Evolutionary conservation across 2,888 invertebrate genomes (phyloP).

Genomic region (Nemapogon koenigi): DNA sequence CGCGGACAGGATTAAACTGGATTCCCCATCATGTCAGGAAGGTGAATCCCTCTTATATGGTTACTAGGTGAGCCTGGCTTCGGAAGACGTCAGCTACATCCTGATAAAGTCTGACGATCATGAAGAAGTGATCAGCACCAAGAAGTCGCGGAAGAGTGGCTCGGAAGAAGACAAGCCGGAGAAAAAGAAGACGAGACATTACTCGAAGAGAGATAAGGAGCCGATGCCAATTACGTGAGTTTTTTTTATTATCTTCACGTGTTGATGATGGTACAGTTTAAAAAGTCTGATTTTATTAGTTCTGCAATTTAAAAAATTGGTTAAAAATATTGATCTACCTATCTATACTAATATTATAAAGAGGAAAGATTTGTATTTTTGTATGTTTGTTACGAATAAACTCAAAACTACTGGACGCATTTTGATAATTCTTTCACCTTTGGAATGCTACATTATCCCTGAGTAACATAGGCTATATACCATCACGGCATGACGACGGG

Average conservation of each 20-base stretch:
- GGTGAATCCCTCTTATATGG: too few species aligned
- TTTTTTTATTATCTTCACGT: constrained; percentile 7
- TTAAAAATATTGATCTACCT: too few species aligned
- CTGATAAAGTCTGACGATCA: constrained; percentile 30
- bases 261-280: background rate
- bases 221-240: constrained; percentile 31
- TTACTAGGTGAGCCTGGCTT: constrained; percentile 28
- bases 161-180: constrained; percentile 14
- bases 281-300: constrained; percentile 11
- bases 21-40: too few species aligned
- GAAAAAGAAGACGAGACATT: constrained; percentile 17
- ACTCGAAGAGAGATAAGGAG: constrained; percentile 15
- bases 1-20: too few species aligned
- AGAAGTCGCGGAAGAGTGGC: constrained; percentile 15
- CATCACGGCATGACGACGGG: too few species aligned
- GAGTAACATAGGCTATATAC: too few species aligned
- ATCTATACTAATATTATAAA: too few species aligned
- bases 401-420: too few species aligned
- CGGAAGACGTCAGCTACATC: constrained; percentile 46
- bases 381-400: too few species aligned
- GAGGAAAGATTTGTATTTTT: too few species aligned
- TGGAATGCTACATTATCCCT: too few species aligned
- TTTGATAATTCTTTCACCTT: too few species aligned
- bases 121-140: background rate
- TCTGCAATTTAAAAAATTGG: constrained; percentile 9